These are phyloP conservation scores for Agonopterix arenella DNA, from an alignment of 2,888 invertebrate species.

Conservation along the genomic window DNA sequence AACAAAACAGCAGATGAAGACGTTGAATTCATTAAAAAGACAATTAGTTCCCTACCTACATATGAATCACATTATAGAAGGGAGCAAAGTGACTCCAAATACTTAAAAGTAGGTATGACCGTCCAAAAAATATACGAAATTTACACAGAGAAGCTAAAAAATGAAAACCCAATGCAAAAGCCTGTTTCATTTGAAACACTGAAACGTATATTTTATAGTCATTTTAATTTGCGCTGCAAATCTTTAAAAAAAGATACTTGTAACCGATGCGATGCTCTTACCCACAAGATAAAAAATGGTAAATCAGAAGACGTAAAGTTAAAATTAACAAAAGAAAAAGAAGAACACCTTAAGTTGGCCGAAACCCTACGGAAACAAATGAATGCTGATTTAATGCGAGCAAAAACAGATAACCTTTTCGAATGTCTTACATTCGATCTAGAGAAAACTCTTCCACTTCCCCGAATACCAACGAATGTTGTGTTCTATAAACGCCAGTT, in stretches of 20 bases:
- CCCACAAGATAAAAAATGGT: slow-evolving; percentile 4
- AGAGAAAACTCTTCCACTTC: slow-evolving; percentile 14
- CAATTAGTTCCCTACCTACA: slow-evolving; percentile 3
- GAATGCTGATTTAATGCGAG: slow-evolving; percentile 11
- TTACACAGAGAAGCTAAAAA: background rate
- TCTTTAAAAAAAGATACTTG: slow-evolving; percentile 9
- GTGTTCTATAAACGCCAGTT: slow-evolving; percentile 16
- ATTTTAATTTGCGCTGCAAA: slow-evolving; percentile 12
- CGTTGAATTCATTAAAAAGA: background rate
- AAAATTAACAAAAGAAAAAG: slow-evolving; percentile 3
- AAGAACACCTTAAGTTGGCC: slow-evolving; percentile 10
- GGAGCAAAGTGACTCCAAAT: slow-evolving; percentile 1
- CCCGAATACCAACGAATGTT: slow-evolving; percentile 13
- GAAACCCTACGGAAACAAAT: slow-evolving; percentile 10
- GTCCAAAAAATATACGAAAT: slow-evolving; percentile 6
- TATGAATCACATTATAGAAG: slow-evolving; percentile 8
- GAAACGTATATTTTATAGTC: slow-evolving; percentile 10
- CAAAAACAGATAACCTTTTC: slow-evolving; percentile 8
- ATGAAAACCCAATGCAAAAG: slow-evolving; percentile 5
- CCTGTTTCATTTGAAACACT: slow-evolving; percentile 9
- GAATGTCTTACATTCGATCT: slow-evolving; percentile 15
- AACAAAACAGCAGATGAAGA: background rate
- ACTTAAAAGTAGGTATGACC: slow-evolving; percentile 4
- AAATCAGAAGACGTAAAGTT: slow-evolving; percentile 5
- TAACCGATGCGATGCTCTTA: slow-evolving; percentile 7